Conservation (phyloP, 2,888 invertebrate genomes). For the Cylloceria caligata region DNA sequence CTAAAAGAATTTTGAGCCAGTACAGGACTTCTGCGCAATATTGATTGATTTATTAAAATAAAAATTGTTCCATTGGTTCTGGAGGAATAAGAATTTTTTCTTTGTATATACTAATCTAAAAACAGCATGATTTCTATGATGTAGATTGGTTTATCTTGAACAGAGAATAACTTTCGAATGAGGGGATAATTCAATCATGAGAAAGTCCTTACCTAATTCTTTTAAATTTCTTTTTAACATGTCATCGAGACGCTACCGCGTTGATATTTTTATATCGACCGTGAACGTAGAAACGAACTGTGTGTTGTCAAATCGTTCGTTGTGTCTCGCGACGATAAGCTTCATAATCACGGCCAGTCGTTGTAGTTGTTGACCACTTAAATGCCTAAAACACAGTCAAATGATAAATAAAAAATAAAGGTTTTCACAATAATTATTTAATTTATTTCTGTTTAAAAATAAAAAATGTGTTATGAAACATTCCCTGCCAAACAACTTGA, state of each 20-base stretch:
- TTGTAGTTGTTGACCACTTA: background rate
- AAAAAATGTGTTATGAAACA: background rate
- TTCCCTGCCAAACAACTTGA: background rate
- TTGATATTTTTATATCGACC: background rate
- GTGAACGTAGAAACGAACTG: background rate
- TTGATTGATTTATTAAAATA: background rate
- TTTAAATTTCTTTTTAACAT: too few species aligned
- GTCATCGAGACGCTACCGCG: too few species aligned
- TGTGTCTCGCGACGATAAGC: background rate
- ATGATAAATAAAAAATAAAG: background rate
- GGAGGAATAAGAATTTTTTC: constrained; percentile 2
- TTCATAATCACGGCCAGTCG: background rate
- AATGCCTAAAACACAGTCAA: background rate
- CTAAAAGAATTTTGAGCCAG: background rate
- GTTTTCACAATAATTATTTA: background rate
- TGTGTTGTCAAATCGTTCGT: background rate
- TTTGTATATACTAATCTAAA: background rate
- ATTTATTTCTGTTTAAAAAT: background rate
- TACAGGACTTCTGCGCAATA: background rate
- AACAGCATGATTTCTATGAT: background rate
- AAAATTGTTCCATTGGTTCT: background rate
- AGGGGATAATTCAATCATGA: background rate
- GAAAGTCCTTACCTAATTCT: too few species aligned
- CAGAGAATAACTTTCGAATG: background rate
- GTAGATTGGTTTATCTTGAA: background rate